phyloP scores from a whole-genome alignment of 2,797 vertebrate genomes.

The Aphelocoma californica region DNA sequence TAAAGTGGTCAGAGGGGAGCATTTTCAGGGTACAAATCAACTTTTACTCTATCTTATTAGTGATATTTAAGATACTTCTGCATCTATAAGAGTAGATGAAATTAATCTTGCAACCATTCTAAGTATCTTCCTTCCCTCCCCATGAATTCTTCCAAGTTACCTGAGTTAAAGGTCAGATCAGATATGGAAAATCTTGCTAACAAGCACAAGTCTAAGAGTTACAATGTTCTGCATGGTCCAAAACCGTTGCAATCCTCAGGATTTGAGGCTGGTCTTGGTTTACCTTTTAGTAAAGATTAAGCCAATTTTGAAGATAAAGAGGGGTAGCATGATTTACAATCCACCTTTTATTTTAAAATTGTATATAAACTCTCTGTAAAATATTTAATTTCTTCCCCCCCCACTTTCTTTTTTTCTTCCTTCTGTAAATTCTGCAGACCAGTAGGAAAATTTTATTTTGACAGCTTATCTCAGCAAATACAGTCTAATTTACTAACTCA shows the following conservation, averaged over 20 bases:
- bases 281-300: not conserved
- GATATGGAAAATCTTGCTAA: not conserved
- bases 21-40: not conserved
- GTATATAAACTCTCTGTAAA: not conserved
- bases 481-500: not conserved
- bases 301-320: not conserved
- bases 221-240: not conserved
- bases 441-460: not conserved
- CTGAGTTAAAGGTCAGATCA: not conserved
- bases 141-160: not conserved
- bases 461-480: not conserved
- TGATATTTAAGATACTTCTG: not conserved
- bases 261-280: not conserved
- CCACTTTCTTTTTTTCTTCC: accelerated
- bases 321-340: not conserved
- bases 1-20: not conserved
- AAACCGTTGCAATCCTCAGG: not conserved
- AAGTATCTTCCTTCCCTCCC: not conserved
- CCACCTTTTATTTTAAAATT: not conserved
- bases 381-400: accelerated
- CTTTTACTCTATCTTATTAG: not conserved
- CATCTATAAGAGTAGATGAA: not conserved
- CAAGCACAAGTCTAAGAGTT: not conserved
- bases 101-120: not conserved
- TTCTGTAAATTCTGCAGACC: not conserved